These are phyloP conservation scores for Narcine bancroftii DNA, from an alignment of 2,113 vertebrate genomes.

Conservation along the genomic window DNA sequence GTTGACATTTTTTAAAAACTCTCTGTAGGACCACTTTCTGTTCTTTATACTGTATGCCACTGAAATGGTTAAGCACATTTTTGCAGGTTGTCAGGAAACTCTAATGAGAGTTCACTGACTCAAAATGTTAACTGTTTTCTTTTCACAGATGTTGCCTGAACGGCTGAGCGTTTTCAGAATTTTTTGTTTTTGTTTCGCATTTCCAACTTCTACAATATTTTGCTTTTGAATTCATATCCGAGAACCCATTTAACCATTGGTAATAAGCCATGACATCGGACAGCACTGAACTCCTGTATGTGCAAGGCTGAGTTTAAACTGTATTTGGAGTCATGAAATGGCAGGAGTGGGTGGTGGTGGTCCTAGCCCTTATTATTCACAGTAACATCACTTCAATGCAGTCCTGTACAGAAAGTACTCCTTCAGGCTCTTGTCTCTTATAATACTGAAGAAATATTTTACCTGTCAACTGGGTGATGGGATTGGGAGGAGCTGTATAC, in stretches of 20 bases:
- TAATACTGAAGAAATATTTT: background rate
- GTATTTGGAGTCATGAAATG: background rate
- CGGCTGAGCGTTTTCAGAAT: too few species aligned
- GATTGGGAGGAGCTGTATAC: background rate
- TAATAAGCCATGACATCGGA: background rate
- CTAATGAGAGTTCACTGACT: too few species aligned
- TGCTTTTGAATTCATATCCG: background rate
- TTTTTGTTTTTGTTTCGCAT: too few species aligned
- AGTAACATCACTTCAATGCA: background rate
- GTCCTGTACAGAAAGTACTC: background rate
- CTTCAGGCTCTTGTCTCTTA: background rate
- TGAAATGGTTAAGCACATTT: background rate
- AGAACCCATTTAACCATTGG: background rate
- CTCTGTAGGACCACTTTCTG: background rate
- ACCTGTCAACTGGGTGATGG: background rate
- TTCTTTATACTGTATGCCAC: background rate
- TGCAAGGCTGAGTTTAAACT: background rate
- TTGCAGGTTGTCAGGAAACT: background rate
- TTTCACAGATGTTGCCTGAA: too few species aligned
- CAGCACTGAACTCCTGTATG: background rate
- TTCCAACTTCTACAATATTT: too few species aligned
- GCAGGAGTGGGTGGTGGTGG: too few species aligned
- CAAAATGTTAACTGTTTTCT: too few species aligned
- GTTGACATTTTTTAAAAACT: background rate
- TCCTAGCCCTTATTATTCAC: background rate